These are phyloP conservation scores for Tyria jacobaeae DNA, from an alignment of 2,888 invertebrate species.

Conservation along the genomic window DNA sequence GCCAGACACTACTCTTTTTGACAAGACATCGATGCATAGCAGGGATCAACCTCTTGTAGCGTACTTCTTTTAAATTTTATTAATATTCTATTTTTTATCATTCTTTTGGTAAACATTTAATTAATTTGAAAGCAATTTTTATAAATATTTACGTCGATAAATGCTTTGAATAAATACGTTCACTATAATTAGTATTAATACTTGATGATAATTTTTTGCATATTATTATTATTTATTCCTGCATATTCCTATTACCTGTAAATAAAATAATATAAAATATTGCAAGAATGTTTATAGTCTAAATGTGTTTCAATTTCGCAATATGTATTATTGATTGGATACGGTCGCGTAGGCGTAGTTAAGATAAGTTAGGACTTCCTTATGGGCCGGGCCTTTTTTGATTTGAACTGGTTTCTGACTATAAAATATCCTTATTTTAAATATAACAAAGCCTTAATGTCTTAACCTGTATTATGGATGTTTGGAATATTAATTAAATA, in stretches of 20 bases:
- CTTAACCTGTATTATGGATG: too few relatives aligned
- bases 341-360: neutral
- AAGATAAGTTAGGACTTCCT: neutral
- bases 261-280: neutral
- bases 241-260: neutral
- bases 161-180: too few relatives aligned
- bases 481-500: neutral
- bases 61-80: too few relatives aligned
- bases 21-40: too few relatives aligned
- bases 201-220: too few relatives aligned
- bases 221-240: neutral
- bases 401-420: neutral
- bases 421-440: neutral
- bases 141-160: too few relatives aligned
- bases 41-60: too few relatives aligned
- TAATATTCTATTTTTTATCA: too few relatives aligned
- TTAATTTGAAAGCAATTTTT: too few relatives aligned
- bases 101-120: too few relatives aligned
- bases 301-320: neutral
- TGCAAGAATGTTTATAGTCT: neutral
- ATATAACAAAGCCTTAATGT: neutral
- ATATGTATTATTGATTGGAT: neutral
- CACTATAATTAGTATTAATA: too few relatives aligned
- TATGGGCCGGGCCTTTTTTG: neutral
- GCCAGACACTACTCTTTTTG: too few relatives aligned